Base-by-base conservation (phyloP, 1,140 invertebrate species). In the Leguminivora glycinivorella region DNA sequence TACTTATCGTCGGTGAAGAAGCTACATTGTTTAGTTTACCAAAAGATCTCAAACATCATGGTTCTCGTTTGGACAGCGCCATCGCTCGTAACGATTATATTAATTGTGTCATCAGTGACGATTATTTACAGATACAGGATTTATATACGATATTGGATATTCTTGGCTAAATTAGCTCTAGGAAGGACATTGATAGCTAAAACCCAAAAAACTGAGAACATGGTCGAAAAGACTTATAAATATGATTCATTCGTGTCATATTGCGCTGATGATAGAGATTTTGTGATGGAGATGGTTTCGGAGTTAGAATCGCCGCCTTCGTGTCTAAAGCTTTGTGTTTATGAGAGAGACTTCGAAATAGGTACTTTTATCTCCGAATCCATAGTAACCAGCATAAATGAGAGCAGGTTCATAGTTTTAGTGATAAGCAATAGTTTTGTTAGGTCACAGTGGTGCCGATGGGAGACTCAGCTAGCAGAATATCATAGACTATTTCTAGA, bases 201-300 rank as follows among this genome's bases (percentile, higher is more conserved):
- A 63, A 75, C 79, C 29, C n/a, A 75, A 14, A 85, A 75, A 69
- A 58, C 77, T 10, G 71, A 75, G 17, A 43, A 69, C 19, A 56
- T 63, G 26, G 75, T 75, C 14, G 73, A 75, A 4, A 84, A 73
- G 1, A 77, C 82, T 24, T 94, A 92, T 68, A 87, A 89, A 66
- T 95, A 93, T 76, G 95, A 95, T 74, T 94, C 94, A 1, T 95
- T 95, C 77, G 92, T 95, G 3, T 94, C 94, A 0, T 95, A 95
- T 78, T 94, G 93, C 74, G 93, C 90, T 68, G 92, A 94, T 74
- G 94, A 95, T 74, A 86, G 93, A 71, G 87, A 93, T 40, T 95
- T 94, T 80, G 93, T 95, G 4, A 77, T 93, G 1, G 83, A 92
- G 19, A 86, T 95, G 74, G 89, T 94, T 24, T 81, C 84, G 9